Percentiles rank a stretch among this genome's conserved stretches.
Conservation (phyloP, 2,888 invertebrate genomes). For the Caenorhabditis sp. region DNA sequence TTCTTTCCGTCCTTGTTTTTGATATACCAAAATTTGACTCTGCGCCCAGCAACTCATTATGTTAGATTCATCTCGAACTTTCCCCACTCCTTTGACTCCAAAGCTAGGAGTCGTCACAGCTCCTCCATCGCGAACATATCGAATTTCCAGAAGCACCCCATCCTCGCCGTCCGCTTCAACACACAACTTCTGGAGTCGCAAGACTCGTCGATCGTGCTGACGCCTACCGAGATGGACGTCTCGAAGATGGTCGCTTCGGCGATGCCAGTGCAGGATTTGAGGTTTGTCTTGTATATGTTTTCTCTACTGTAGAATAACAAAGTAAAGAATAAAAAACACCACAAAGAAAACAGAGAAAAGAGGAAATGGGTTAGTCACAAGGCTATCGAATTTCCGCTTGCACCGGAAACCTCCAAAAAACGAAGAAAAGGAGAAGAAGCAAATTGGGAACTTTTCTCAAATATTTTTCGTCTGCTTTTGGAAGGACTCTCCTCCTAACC, state of each 20-base stretch:
- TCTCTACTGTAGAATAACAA: background rate
- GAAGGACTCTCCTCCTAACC: background rate
- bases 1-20: background rate
- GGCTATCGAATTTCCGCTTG: slow-evolving; percentile 20
- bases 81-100: no score
- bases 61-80: no score
- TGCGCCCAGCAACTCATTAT: no score
- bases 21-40: no score
- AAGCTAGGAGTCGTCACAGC: slow-evolving; percentile 2
- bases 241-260: slow-evolving; percentile 52
- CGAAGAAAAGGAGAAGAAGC: no score
- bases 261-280: slow-evolving; percentile 64
- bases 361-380: slow-evolving; percentile 14
- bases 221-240: slow-evolving; percentile 62
- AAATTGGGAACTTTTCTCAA: slow-evolving; percentile 16
- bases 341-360: slow-evolving; percentile 3
- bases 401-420: background rate
- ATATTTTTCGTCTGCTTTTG: no score
- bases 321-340: background rate
- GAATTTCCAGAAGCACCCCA: slow-evolving; percentile 46
- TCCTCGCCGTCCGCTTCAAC: slow-evolving; percentile 60
- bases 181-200: slow-evolving; percentile 61
- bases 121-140: background rate
- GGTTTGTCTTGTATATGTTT: no score
- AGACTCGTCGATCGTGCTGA: slow-evolving; percentile 51